Percentiles rank a stretch among this genome's conserved stretches.
phyloP scores from a whole-genome alignment of 2,113 vertebrate species.

The Pao palembangensis region DNA sequence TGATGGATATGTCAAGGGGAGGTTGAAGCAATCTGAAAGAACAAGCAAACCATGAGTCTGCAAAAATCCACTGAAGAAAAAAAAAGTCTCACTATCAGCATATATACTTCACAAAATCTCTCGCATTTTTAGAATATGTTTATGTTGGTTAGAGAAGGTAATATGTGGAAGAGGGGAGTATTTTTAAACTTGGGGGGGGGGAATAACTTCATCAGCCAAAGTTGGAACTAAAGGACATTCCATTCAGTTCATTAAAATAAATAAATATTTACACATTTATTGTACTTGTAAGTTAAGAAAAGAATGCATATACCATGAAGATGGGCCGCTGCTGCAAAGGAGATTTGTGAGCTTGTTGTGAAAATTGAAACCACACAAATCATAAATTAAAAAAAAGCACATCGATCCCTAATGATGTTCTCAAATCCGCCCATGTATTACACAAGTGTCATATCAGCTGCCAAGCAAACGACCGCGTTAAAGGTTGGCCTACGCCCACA shows the following conservation, averaged over 20 bases:
- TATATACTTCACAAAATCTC: not conserved
- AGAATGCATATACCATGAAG: no score
- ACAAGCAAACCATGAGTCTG: not conserved
- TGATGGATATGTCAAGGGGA: no score
- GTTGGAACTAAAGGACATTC: no score
- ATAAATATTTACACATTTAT: no score
- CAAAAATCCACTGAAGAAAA: not conserved
- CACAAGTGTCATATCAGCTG: constrained; percentile 33
- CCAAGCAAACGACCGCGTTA: constrained; percentile 9
- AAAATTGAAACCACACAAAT: no score
- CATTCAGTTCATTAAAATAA: no score
- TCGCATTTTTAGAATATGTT: constrained; percentile 1
- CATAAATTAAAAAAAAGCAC: constrained; percentile 57
- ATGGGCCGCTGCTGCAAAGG: no score
- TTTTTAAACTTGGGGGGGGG: no score
- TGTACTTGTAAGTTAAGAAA: not conserved
- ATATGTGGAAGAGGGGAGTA: not conserved
- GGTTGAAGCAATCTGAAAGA: no score
- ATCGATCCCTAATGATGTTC: constrained; percentile 55
- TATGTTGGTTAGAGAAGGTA: not conserved
- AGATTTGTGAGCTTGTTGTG: no score
- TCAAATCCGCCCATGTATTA: constrained; percentile 32
- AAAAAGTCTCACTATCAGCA: constrained; percentile 11
- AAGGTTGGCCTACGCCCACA: constrained; percentile 7
- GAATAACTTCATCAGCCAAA: no score